Evolutionary conservation across 2,797 vertebrate species (phyloP), one percentile per base, ranked within the genome.

Genomic region (Borostomias antarcticus): DNA sequence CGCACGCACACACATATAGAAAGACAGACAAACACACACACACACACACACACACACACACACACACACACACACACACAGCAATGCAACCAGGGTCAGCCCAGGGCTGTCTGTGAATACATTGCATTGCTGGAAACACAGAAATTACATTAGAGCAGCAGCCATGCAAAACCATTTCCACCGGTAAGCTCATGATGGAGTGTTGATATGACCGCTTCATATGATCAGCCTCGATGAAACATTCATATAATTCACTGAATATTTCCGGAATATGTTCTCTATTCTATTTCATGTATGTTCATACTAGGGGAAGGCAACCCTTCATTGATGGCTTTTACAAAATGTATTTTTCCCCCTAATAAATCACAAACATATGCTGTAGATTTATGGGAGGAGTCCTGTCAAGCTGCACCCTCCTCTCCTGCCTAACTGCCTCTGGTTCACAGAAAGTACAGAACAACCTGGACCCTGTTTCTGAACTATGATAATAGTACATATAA

Each of bases 301-400:
- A 43, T n/a, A 17, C 40, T 43, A 43, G 23, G 33, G 35, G 4
- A 9, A 58, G 57, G 21, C 33, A 58, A 37, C 25, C 35, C 57
- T 30, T 58, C 58, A 57, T 73, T 64, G 70, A 65, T 63, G 70
- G 65, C 40, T 56, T 72, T 58, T 52, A 60, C 47, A 70, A 58
- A 70, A 60, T 26, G 35, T 65, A 66, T 50, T 72, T 62, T 37
- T 58, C 23, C 19, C 15, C 35, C 57, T 40, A 58, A 62, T 56
- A 73, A 73, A 73, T 73, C 70, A 68, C 62, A 58, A 57, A 58
- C 70, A 73, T 53, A 64, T 73, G 65, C 35, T 6, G 50, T 66
- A 50, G 65, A 64, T 52, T 45, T 73, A 53, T 64, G 28, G 60
- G 53, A 58, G 37, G 57, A 23, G 40, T 37, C 33, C n/a, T n/a